phyloP scores from a whole-genome alignment of 2,113 vertebrate species.

The Halcyon malimbica region DNA sequence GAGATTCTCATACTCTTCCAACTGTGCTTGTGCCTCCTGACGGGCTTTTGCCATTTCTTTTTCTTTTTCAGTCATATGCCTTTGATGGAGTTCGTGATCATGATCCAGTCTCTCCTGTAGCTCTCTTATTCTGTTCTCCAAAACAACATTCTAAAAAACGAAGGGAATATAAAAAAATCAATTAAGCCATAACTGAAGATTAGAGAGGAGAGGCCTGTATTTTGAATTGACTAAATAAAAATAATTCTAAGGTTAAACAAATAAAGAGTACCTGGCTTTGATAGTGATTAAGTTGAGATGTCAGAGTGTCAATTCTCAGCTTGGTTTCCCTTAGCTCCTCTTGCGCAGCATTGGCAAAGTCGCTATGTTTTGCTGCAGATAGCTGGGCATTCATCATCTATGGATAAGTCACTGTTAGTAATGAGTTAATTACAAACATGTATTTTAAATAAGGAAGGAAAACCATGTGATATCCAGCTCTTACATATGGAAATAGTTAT shows the following conservation, averaged over 20 bases:
- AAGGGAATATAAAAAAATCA: neutral
- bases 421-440: neutral
- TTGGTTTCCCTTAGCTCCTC: constrained; percentile 79
- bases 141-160: constrained; percentile 69
- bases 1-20: constrained; percentile 85
- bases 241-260: neutral
- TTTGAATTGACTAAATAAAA: neutral
- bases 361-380: constrained; percentile 71
- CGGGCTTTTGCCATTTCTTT: constrained; percentile 74
- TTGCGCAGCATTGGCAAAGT: constrained; percentile 66
- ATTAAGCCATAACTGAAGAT: neutral
- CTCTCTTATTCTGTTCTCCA: constrained; percentile 75
- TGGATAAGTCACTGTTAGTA: constrained; percentile 1
- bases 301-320: constrained; percentile 69
- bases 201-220: neutral
- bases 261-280: constrained; percentile 76
- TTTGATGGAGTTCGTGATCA: constrained; percentile 72
- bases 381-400: constrained; percentile 84
- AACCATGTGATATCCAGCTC: neutral
- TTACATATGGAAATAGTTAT: neutral
- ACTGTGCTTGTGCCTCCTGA: constrained; percentile 73
- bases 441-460: neutral
- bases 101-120: constrained; percentile 76
- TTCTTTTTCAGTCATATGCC: constrained; percentile 78
- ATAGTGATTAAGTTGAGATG: constrained; percentile 72